Evolutionary conservation across 1,140 invertebrate species (phyloP).

Genomic region (Drosophila orena): DNA sequence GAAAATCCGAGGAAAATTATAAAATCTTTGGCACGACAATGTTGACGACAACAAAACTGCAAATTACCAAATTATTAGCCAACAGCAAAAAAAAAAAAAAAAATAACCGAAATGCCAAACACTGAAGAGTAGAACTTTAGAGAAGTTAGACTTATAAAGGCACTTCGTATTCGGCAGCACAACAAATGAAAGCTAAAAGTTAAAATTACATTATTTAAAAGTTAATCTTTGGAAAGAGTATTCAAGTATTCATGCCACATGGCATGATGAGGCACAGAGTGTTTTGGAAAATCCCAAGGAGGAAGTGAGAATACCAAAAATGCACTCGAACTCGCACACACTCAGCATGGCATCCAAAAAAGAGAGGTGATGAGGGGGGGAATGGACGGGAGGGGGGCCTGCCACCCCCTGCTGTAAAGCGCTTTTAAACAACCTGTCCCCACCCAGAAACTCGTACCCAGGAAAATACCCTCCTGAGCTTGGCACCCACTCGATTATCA

Average conservation of each 20-base stretch:
- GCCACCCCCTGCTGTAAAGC: conserved; percentile 45
- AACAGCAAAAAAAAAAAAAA: conserved; percentile 50
- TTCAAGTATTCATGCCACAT: background rate
- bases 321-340: conserved; percentile 42
- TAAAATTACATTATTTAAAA: background rate
- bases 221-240: background rate
- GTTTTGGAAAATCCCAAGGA: conserved; percentile 41
- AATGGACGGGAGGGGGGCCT: background rate
- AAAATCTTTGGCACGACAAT: conserved; percentile 80
- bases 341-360: conserved; percentile 51
- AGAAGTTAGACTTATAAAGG: background rate
- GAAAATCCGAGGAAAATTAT: conserved; percentile 78
- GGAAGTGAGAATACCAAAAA: conserved; percentile 24
- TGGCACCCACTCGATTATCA: conserved; percentile 82
- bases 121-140: conserved; percentile 16
- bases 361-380: background rate
- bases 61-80: conserved; percentile 80
- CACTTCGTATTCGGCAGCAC: too few relatives aligned
- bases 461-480: conserved; percentile 24
- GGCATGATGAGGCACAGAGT: conserved; percentile 24
- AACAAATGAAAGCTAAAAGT: background rate
- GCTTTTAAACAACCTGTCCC: conserved; percentile 65
- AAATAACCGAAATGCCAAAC: conserved; percentile 21
- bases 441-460: background rate
- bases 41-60: conserved; percentile 74